A percentile compares a stretch with the other conserved stretches of the same genome.
phyloP scores from a whole-genome alignment of 2,797 vertebrate genomes.

The Chelon labrosus region DNA sequence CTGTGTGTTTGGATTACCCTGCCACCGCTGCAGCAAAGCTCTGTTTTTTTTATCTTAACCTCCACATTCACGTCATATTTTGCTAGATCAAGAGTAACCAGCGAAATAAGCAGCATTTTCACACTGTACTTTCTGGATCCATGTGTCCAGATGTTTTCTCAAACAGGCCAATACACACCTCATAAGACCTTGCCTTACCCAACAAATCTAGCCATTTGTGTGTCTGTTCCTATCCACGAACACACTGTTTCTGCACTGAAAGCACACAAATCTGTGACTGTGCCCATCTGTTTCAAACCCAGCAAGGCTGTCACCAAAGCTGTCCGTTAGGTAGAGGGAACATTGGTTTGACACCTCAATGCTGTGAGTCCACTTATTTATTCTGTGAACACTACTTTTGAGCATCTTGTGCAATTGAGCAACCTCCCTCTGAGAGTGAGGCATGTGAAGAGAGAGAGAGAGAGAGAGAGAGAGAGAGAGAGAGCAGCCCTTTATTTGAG shows the following conservation, averaged over 20 bases:
- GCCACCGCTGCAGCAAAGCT: too few relatives aligned
- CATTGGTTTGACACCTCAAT: conserved; percentile 31
- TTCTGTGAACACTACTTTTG: conserved; percentile 22
- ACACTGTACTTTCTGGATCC: too few relatives aligned
- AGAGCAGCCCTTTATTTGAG: conserved; percentile 29
- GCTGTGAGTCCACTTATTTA: conserved; percentile 13
- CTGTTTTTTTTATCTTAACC: too few relatives aligned
- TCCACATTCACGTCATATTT: too few relatives aligned
- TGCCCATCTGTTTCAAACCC: conserved; percentile 25
- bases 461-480: conserved; percentile 15
- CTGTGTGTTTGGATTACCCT: too few relatives aligned
- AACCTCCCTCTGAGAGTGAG: conserved; percentile 9
- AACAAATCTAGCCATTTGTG: background rate
- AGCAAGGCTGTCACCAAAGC: conserved; percentile 28
- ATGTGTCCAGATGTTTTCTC: too few relatives aligned
- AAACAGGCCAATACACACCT: background rate
- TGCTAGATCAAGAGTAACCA: too few relatives aligned
- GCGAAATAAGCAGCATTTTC: too few relatives aligned
- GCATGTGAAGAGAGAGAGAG: conserved; percentile 15
- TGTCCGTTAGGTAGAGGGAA: conserved; percentile 5
- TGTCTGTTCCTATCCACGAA: background rate
- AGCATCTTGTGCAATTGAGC: conserved; percentile 29
- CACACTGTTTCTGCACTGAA: background rate
- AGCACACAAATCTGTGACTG: background rate
- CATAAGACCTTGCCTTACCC: too few relatives aligned